Percentiles rank a stretch among this genome's conserved stretches.
These are phyloP conservation scores for Alitta virens DNA, from an alignment of 2,888 invertebrate species.

Conservation along the genomic window DNA sequence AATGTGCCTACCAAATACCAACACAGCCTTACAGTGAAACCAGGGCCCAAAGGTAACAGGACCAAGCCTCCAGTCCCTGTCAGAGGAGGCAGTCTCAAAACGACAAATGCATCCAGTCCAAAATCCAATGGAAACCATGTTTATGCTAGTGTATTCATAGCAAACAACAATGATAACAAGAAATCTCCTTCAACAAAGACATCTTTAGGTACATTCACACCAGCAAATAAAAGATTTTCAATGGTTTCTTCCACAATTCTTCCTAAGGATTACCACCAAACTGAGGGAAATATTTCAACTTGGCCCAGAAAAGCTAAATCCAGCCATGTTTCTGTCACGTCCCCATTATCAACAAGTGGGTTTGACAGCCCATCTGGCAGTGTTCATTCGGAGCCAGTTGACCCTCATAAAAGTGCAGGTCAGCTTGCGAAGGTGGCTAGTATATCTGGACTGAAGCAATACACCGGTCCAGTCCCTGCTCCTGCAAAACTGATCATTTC, in stretches of 20 bases:
- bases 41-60: neutral
- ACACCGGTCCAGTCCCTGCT: slow-evolving; percentile 18
- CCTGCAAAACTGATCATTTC: slow-evolving; percentile 29
- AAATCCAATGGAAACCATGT: neutral
- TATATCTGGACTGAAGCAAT: neutral
- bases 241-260: neutral
- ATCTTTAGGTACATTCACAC: too few relatives aligned
- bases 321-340: too few relatives aligned
- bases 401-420: too few relatives aligned
- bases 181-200: too few relatives aligned
- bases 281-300: slow-evolving; percentile 8
- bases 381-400: too few relatives aligned
- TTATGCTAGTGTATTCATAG: slow-evolving; percentile 8
- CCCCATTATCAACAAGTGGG: too few relatives aligned
- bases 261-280: neutral
- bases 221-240: neutral
- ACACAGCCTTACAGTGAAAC: neutral
- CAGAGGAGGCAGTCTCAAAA: slow-evolving; percentile 5
- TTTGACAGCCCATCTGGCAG: too few relatives aligned
- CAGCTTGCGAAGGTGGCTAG: neutral
- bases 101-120: neutral
- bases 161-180: neutral
- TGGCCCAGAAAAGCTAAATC: slow-evolving; percentile 2
- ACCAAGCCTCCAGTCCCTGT: neutral
- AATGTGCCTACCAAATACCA: slow-evolving; percentile 6